Conservation (phyloP, 2,888 invertebrate species). For the Sesia apiformis region DNA sequence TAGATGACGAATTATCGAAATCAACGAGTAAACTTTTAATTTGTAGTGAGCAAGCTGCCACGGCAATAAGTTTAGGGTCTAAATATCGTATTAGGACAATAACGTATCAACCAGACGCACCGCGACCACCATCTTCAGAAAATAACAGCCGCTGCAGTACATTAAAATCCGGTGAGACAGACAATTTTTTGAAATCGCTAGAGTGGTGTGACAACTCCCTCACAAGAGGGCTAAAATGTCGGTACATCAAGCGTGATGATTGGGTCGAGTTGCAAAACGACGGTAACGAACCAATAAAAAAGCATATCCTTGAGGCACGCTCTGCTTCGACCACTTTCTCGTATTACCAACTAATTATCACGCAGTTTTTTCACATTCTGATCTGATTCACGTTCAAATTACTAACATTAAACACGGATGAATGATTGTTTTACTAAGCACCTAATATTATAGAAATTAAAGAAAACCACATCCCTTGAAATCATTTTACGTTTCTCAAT, state of each 20-base stretch:
- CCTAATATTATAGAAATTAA: no score
- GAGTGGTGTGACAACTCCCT: conserved; percentile 69
- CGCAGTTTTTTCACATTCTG: no score
- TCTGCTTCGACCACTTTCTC: conserved; percentile 12
- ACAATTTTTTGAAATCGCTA: conserved; percentile 58
- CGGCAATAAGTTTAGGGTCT: conserved; percentile 21
- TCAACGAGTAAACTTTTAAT: conserved; percentile 44
- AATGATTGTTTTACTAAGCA: no score
- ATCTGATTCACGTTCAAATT: no score
- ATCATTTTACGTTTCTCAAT: no score
- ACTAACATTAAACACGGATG: no score
- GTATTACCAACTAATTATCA: not conserved
- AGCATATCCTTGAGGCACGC: conserved; percentile 15
- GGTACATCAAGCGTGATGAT: conserved; percentile 50
- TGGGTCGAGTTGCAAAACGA: conserved; percentile 55
- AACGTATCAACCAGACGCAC: not conserved
- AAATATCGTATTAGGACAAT: not conserved
- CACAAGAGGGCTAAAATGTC: conserved; percentile 55
- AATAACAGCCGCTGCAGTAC: conserved; percentile 37
- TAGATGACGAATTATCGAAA: conserved; percentile 34
- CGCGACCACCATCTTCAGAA: conserved; percentile 20
- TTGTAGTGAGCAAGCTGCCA: conserved; percentile 36
- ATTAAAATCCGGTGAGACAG: conserved; percentile 61
- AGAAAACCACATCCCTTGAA: no score
- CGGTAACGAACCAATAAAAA: conserved; percentile 34